phyloP scores from a whole-genome alignment of 2,113 vertebrate species.

The Etia nguti region DNA sequence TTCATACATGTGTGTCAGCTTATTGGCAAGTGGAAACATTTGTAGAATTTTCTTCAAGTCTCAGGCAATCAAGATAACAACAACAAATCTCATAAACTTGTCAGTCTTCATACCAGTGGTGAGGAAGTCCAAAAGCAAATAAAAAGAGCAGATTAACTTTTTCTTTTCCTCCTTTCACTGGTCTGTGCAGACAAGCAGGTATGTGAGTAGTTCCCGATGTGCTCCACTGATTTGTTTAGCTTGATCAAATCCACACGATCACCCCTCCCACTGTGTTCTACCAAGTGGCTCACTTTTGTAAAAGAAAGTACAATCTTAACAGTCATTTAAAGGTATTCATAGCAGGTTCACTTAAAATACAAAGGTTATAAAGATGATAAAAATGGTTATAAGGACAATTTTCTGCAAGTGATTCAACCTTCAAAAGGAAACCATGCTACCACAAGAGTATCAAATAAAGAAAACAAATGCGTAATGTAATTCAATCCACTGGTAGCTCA shows the following conservation, averaged over 20 bases:
- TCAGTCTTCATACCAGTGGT: not conserved
- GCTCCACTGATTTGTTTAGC: not conserved
- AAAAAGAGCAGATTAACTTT: not conserved
- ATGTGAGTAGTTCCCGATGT: not conserved
- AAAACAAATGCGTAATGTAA: not conserved
- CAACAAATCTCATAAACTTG: not conserved
- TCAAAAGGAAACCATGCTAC: not conserved
- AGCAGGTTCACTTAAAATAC: not conserved
- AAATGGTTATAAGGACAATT: not conserved
- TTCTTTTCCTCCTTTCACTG: not conserved
- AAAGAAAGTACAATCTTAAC: not conserved
- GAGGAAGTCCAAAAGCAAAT: not conserved
- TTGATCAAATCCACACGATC: not conserved
- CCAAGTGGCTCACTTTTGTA: accelerated
- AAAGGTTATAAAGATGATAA: not conserved
- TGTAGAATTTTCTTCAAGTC: not conserved
- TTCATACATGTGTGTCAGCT: not conserved
- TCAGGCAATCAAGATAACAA: not conserved
- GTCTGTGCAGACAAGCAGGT: not conserved
- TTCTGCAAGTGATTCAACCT: not conserved
- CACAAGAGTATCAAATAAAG: not conserved
- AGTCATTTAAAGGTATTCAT: not conserved
- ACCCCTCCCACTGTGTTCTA: not conserved
- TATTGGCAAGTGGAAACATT: not conserved
- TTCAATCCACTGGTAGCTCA: not conserved